Conservation (phyloP, 1,140 invertebrate species). For the Saccostrea echinata region DNA sequence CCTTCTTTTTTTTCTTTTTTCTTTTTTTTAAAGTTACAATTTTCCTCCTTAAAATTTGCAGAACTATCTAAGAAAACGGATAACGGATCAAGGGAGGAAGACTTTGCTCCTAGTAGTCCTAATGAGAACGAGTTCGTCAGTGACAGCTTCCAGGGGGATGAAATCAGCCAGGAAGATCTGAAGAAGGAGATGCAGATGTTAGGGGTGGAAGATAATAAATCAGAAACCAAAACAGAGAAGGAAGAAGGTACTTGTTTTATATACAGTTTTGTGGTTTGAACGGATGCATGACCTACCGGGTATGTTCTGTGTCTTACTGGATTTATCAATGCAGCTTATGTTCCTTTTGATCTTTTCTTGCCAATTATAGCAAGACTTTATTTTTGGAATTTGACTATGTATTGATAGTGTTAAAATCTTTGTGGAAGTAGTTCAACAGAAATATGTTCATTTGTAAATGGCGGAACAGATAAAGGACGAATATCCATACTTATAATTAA, state of each 20-base stretch:
- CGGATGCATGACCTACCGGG: too few species aligned
- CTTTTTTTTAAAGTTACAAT: too few species aligned
- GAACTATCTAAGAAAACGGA: constrained; percentile 23
- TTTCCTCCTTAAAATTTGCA: not conserved
- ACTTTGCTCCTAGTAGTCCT: constrained; percentile 69
- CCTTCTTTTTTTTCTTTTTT: too few species aligned
- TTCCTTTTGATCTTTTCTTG: too few species aligned
- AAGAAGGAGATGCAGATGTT: constrained; percentile 80
- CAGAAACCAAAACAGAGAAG: constrained; percentile 57
- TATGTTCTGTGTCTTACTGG: too few species aligned
- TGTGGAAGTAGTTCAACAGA: not conserved
- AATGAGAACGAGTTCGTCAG: constrained; percentile 80
- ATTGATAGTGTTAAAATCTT: too few species aligned
- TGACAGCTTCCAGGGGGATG: constrained; percentile 78
- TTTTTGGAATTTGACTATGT: too few species aligned
- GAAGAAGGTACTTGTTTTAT: constrained; percentile 55
- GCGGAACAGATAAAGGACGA: too few species aligned
- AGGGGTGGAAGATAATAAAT: constrained; percentile 70
- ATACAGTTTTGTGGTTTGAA: not conserved
- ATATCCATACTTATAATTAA: too few species aligned
- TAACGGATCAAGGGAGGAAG: constrained; percentile 64
- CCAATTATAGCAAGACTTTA: too few species aligned
- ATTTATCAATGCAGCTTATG: too few species aligned
- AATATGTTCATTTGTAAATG: not conserved
- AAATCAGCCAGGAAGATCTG: constrained; percentile 80